Conservation (phyloP, 2,797 vertebrate species). For the Podarcis lilfordi region DNA sequence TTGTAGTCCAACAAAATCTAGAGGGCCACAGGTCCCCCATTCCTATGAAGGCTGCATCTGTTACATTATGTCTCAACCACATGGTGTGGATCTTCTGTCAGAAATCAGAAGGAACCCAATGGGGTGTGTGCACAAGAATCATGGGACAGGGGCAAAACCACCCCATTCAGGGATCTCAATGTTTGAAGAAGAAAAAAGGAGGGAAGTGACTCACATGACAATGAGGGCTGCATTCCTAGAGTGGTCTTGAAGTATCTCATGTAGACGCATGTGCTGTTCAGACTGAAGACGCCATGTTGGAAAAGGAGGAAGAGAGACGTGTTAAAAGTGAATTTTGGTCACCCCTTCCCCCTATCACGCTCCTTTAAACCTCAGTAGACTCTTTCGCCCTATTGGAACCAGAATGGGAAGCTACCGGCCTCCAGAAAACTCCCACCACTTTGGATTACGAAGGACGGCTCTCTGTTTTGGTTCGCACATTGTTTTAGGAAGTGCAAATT, state of each 20-base stretch:
- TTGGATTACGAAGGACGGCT: no score
- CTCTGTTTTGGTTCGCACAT: no score
- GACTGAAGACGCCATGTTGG: slow-evolving; percentile 57
- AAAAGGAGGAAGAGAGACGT: neutral
- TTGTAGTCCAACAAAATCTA: no score
- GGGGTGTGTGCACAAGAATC: neutral
- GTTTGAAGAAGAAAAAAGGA: neutral
- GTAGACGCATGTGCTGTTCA: slow-evolving; percentile 78
- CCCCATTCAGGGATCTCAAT: neutral
- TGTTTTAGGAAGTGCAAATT: no score
- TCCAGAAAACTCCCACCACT: no score
- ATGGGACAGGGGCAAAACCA: neutral
- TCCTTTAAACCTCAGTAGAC: neutral
- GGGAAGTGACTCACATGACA: slow-evolving; percentile 76
- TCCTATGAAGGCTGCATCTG: no score
- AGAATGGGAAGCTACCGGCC: neutral
- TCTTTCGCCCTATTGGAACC: no score
- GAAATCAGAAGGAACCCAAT: neutral
- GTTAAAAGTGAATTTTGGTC: neutral
- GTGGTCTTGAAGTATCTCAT: slow-evolving; percentile 81
- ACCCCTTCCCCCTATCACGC: neutral
- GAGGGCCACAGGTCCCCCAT: no score
- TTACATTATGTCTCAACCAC: no score
- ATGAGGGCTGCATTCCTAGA: slow-evolving; percentile 78
- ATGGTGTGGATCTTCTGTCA: neutral